Evolutionary conservation across 2,888 invertebrate species (phyloP).

Genomic region (Norana najaformis): DNA sequence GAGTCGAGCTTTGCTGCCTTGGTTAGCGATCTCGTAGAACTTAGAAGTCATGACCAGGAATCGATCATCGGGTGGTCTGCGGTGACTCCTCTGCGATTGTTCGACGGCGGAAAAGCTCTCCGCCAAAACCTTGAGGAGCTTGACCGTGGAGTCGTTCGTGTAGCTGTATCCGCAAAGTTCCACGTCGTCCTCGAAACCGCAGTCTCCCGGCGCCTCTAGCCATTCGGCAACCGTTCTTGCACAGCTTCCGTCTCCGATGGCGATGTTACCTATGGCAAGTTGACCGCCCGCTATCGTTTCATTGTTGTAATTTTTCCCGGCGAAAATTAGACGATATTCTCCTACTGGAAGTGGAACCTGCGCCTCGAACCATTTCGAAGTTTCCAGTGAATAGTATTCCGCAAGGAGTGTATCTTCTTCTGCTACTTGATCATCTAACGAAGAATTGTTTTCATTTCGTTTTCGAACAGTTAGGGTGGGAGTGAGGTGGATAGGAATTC

Average conservation of each 20-base stretch:
- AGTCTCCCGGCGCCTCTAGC: background rate
- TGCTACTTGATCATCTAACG: background rate
- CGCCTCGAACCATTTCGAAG: background rate
- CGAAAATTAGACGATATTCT: background rate
- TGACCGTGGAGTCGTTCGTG: background rate
- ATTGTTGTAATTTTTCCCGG: background rate
- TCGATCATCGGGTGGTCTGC: background rate
- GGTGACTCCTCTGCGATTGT: background rate
- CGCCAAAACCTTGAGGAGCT: background rate
- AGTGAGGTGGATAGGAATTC: background rate
- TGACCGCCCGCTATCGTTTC: background rate
- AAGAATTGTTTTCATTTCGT: background rate
- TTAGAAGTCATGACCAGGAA: slow-evolving; percentile 8
- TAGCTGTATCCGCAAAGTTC: background rate
- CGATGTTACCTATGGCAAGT: background rate
- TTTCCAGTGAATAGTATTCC: background rate
- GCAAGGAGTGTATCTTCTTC: background rate
- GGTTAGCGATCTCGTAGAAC: background rate
- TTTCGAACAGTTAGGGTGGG: background rate
- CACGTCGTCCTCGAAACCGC: background rate
- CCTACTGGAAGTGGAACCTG: background rate
- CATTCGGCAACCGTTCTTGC: background rate
- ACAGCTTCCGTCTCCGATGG: background rate
- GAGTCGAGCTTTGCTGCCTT: background rate
- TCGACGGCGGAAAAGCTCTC: background rate